Percentiles rank a stretch among this genome's conserved stretches.
phyloP scores from a whole-genome alignment of 2,797 vertebrate genomes.

The Scolopax rusticola region DNA sequence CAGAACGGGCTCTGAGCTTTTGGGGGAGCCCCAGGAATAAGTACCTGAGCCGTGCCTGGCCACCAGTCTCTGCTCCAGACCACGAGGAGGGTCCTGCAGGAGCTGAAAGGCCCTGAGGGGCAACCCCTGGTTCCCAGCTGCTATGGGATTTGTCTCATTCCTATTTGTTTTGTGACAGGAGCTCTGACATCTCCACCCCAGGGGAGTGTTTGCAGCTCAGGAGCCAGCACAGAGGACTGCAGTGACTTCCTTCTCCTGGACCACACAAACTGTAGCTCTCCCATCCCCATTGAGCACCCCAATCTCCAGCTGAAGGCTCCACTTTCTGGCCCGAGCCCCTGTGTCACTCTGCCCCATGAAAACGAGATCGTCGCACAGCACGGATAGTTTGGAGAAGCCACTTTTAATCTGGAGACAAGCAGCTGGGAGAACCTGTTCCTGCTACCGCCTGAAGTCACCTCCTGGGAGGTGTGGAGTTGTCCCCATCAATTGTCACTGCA shows the following conservation, averaged over 20 bases:
- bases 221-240: neutral
- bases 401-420: neutral
- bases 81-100: neutral
- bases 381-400: neutral
- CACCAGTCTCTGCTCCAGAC: neutral
- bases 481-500: neutral
- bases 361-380: neutral
- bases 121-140: neutral
- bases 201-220: neutral
- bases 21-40: neutral
- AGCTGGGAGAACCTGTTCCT: neutral
- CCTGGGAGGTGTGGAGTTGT: neutral
- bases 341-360: neutral
- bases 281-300: rapidly evolving
- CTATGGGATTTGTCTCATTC: neutral
- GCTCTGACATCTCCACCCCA: neutral
- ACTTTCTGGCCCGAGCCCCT: neutral
- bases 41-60: neutral
- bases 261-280: neutral
- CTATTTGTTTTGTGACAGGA: neutral
- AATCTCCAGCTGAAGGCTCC: neutral
- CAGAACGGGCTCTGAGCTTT: neutral
- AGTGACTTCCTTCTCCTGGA: neutral
- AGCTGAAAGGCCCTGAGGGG: neutral
- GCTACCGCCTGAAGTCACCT: neutral